Evolutionary conservation across 2,113 vertebrate genomes (phyloP), one percentile per base, ranked within the genome.

Genomic region (Dendropsophus ebraccatus): DNA sequence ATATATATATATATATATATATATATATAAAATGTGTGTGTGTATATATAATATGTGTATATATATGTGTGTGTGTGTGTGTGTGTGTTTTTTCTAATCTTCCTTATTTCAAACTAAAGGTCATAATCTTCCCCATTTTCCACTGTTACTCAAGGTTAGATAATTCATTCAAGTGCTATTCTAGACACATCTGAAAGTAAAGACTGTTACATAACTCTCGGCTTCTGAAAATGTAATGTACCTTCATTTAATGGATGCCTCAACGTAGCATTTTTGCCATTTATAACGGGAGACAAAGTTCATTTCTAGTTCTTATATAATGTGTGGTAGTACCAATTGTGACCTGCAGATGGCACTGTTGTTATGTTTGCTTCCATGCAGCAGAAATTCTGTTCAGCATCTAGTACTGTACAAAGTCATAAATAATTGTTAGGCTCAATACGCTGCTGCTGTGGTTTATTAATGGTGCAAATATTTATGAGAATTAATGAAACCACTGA

Each of bases 291-390:
- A 19, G 17, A n/a, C 21, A 69, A 70, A 21, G 19, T 41, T 37
- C 35, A 70, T 1, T 16, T 9, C 1, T 21, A 16, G 30, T 70
- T 37, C 30, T 25, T 35, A 21, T 35, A 41, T 23, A 70, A 32
- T 70, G 19, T 4, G 35, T 2, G 9, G 67, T 70, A 70, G 32
- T 70, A 37, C 32, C 5, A 17, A 5, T 2, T 76, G 14, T 19
- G 12, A 10, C 73, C 73, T 76, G 73, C 73, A 76, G 73, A 30
- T 76, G 73, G 73, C 47, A 28, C n/a, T 76, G 25, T 28, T n/a
- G 72, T 25, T 49, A 13, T 75, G n/a, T 37, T 11, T 21, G 32
- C 9, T n/a, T 73, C 8, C 16, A 30, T 1, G 0, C 1, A 65
- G 14, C 1, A 65, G 14, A 11, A 16, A 65, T 5, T 30, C 12